Conservation (phyloP, 2,888 invertebrate genomes). For the Tortrix viridana region DNA sequence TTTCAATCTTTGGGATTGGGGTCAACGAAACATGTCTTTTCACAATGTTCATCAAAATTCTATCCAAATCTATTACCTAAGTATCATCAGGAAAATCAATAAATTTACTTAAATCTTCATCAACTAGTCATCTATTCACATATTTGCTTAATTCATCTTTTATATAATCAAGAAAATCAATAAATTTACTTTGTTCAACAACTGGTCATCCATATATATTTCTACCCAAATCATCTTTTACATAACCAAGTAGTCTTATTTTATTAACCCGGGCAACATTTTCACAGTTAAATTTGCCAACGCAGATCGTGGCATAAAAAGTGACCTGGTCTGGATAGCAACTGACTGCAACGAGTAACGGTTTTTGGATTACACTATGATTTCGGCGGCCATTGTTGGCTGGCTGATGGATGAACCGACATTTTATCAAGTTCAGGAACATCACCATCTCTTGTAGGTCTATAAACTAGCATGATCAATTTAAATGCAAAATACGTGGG, state of each 20-base stretch:
- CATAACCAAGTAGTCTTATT: neutral
- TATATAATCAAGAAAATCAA: too few species aligned
- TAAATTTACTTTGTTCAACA: too few species aligned
- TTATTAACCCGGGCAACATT: slow-evolving; percentile 2
- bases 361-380: slow-evolving; percentile 75
- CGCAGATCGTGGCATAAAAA: slow-evolving; percentile 63
- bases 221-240: too few species aligned
- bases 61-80: too few species aligned
- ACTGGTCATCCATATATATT: too few species aligned
- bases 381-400: slow-evolving; percentile 66
- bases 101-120: too few species aligned
- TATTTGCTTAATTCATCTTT: too few species aligned
- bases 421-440: slow-evolving; percentile 10
- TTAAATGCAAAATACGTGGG: too few species aligned
- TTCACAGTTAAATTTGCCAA: slow-evolving; percentile 28
- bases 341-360: slow-evolving; percentile 77
- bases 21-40: neutral
- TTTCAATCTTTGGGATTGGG: too few species aligned
- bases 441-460: neutral
- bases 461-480: too few species aligned
- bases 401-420: slow-evolving; percentile 40
- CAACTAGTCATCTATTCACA: too few species aligned
- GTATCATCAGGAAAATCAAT: too few species aligned
- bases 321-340: slow-evolving; percentile 79
- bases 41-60: neutral